phyloP scores from a whole-genome alignment of 2,797 vertebrate genomes.

The Artibeus jamaicensis region DNA sequence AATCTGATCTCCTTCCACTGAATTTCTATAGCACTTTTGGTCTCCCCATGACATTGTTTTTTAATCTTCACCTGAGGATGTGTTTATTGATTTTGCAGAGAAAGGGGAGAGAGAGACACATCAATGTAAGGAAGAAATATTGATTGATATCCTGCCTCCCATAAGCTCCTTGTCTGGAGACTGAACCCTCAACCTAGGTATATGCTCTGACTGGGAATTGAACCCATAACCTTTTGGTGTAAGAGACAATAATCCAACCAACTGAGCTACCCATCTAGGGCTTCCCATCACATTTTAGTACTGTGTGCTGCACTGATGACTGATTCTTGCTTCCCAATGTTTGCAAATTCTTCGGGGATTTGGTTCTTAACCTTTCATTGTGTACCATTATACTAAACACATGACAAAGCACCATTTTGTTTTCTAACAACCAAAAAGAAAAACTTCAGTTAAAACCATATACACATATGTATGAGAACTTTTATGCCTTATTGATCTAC shows the following conservation, averaged over 20 bases:
- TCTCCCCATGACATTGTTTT: background rate
- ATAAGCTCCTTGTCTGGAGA: background rate
- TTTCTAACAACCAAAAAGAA: background rate
- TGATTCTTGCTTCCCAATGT: background rate
- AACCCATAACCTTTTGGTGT: background rate
- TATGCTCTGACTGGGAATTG: background rate
- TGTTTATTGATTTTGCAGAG: background rate
- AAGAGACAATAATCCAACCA: background rate
- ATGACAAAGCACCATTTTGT: background rate
- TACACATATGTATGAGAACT: background rate
- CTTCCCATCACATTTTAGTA: background rate
- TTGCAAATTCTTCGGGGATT: background rate
- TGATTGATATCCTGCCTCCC: background rate
- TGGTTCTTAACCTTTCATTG: background rate
- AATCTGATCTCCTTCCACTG: background rate
- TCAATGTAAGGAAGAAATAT: background rate
- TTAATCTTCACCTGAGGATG: background rate
- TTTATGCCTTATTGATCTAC: background rate
- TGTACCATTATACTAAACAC: background rate
- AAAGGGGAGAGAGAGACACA: background rate
- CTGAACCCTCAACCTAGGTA: background rate
- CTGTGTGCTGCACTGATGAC: background rate
- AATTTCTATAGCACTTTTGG: background rate
- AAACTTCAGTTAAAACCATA: background rate
- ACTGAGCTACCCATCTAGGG: background rate